These are phyloP conservation scores for Sterna hirundo DNA, from an alignment of 2,113 vertebrate genomes.

Conservation along the genomic window DNA sequence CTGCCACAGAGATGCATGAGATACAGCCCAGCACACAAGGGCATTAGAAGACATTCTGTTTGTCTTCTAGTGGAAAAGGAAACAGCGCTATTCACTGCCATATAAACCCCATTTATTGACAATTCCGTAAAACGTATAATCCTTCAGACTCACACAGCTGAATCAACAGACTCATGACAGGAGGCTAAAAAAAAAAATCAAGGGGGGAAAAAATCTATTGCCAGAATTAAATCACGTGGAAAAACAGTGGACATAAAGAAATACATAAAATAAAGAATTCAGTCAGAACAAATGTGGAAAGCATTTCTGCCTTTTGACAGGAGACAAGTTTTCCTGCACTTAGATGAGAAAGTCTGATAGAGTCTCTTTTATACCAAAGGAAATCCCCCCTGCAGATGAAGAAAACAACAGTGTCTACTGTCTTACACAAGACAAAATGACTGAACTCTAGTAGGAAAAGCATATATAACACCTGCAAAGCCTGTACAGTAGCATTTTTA, in stretches of 20 bases:
- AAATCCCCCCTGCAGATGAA: slow-evolving; percentile 2
- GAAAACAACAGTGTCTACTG: neutral
- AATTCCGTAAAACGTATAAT: slow-evolving; percentile 30
- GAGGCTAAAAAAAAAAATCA: neutral
- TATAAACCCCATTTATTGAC: slow-evolving; percentile 28
- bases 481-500: neutral
- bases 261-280: neutral
- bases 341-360: neutral
- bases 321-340: neutral
- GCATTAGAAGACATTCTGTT: slow-evolving; percentile 49
- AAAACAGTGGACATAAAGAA: neutral
- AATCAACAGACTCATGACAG: slow-evolving; percentile 45
- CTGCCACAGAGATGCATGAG: neutral
- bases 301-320: neutral
- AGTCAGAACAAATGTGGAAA: neutral
- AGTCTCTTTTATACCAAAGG: neutral
- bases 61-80: slow-evolving; percentile 33
- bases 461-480: neutral
- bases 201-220: neutral
- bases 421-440: neutral
- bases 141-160: slow-evolving; percentile 16
- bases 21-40: slow-evolving; percentile 39
- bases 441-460: neutral
- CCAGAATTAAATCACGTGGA: neutral
- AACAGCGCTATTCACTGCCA: slow-evolving; percentile 25